Base-by-base conservation (phyloP, 2,888 invertebrate genomes). In the Ennomos quercinarius region DNA sequence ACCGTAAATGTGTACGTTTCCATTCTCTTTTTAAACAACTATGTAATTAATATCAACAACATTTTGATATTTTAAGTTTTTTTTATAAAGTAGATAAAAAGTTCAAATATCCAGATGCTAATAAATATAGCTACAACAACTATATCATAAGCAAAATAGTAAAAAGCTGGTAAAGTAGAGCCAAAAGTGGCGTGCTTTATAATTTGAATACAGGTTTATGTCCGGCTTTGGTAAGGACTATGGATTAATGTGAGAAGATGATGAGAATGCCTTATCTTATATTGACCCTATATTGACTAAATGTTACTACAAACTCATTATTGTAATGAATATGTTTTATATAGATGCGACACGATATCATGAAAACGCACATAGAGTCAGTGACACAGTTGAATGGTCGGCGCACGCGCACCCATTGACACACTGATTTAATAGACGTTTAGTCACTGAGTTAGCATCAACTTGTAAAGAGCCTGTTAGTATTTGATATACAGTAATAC, bases 391-490 rank as follows among this genome's bases (percentile, higher is more conserved):
- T 61, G 50, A 61, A 57, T 37, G 57, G 45, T 40, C 45, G 37
- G 46, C 51, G 63, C 67, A 62, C 64, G 65, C 66, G 67, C 64
- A 54, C 65, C 61, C 60, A 66, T 63, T 67, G 66, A 67, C 65
- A 66, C 62, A 64, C 64, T 66, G 63, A 68, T 68, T 66, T 60
- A 52, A 60, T 51, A 51, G 39, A 56, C n/a, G 51, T 61, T 56
- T 52, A 51, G 61, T 48, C 47, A 50, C 45, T 58, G 41, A 55
- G 50, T 58, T 58, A 58, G 51, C 66, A 54, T 67, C 61, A 59
- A 58, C 57, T 52, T 46, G 55, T 58, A 40, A 61, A 57, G 50
- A 47, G 55, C 35, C 41, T 46, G 42, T 27, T 46, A 48, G 43
- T 47, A 42, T 52, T 55, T 51, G 52, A 46, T 59, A 44, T 60